These are phyloP conservation scores for Chaetoderma sp. DNA, from an alignment of 2,888 invertebrate genomes.

Conservation along the genomic window DNA sequence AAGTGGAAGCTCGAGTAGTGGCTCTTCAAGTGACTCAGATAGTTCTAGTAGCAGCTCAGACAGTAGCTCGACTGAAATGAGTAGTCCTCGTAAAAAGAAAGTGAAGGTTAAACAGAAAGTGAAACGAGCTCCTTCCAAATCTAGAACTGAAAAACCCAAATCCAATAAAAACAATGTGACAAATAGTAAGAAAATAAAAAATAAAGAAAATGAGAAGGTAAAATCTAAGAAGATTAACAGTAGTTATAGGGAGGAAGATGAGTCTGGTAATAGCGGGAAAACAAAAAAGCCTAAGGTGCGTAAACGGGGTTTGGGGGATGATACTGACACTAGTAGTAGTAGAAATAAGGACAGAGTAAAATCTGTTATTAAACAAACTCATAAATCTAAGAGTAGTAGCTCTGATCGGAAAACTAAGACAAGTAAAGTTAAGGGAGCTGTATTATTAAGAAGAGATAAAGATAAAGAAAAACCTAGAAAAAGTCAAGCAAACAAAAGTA, in stretches of 20 bases:
- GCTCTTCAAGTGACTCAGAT: conserved; percentile 11
- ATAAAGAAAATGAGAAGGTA: conserved; percentile 10
- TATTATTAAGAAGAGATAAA: too few species aligned
- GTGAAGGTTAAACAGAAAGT: background rate
- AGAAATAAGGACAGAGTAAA: conserved; percentile 24
- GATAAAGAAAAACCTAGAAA: conserved; percentile 24
- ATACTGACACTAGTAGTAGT: conserved; percentile 12
- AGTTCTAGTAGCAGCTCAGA: conserved; percentile 29
- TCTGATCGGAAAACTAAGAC: too few species aligned
- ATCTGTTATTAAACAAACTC: too few species aligned
- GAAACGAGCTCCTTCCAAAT: conserved; percentile 14
- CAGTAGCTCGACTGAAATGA: conserved; percentile 40
- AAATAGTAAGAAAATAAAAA: background rate
- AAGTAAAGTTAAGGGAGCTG: too few species aligned
- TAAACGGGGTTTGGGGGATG: conserved; percentile 8
- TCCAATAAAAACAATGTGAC: background rate
- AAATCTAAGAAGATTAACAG: conserved; percentile 7
- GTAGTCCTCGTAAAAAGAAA: conserved; percentile 23
- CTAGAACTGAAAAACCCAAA: conserved; percentile 23
- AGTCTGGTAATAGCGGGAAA: conserved; percentile 8
- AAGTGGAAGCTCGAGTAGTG: conserved; percentile 22
- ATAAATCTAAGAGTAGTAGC: too few species aligned
- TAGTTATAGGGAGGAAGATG: conserved; percentile 8
- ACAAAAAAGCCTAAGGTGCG: conserved; percentile 12
- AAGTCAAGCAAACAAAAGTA: conserved; percentile 23